Evolutionary conservation across 2,888 invertebrate species (phyloP), one percentile per base, ranked within the genome.

Genomic region (Leptothorax acervorum): DNA sequence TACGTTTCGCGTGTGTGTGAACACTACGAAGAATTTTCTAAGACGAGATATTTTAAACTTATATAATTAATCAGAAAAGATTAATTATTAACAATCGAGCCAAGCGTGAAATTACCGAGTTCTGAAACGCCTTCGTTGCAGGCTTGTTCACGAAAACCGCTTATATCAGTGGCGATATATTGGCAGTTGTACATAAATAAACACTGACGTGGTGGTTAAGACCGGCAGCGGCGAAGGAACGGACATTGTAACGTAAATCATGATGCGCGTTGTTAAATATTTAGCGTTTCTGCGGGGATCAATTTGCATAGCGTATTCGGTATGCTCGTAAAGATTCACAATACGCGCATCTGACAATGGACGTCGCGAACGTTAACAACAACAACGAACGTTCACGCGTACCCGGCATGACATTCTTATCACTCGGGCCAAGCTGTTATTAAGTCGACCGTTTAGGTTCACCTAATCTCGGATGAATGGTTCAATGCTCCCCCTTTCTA

Each of bases 191-290:
- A 31, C 28, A 53, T 70, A 75, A 75, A 75, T 55, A 66, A 66
- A 68, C 31, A 68, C 9, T 31, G 15, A 57, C 15, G 48, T 5
- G 35, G 35, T 35, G 12, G 15, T 68, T 23, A 66, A 78, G 42
- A 42, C 1, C 53, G 4, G 15, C 18, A 60, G 31, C 18, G 48
- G 9, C 31, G n/a, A 31, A n/a, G 12, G 42, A 55, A 60, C 42
- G 28, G 5, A 28, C 39, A 39, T 65, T 28, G 42, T 42, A 66
- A 78, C 55, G 55, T 55, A 66, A 68, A 76, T 53, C 66, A 28
- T 3, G 75, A 51, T 39, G 28, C n/a, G 6, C 48, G 5, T 55
- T 28, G 53, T 42, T 45, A 45, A 78, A 68, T 68, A 68, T 68
- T 78, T n/a, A 35, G n/a, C 31, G n/a, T 45, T 45, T 66, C 23